Percentiles rank a stretch among this genome's conserved stretches.
phyloP scores from a whole-genome alignment of 2,888 invertebrate genomes.

The Ichneumoninae sp. region DNA sequence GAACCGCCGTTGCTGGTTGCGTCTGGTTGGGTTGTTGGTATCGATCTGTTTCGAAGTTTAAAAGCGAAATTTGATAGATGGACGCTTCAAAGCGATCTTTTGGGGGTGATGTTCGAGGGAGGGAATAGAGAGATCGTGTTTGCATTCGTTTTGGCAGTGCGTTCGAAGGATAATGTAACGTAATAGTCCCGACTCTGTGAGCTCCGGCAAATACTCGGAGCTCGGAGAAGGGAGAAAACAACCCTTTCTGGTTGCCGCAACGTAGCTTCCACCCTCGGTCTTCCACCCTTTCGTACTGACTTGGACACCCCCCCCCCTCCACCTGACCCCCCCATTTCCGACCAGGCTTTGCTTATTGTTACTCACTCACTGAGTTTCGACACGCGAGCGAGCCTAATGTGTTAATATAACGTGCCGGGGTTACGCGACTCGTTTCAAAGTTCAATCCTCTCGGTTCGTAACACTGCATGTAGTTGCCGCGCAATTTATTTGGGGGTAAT shows the following conservation, averaged over 20 bases:
- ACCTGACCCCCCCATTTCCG: background rate
- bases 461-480: background rate
- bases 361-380: slow-evolving; percentile 81
- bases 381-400: slow-evolving; percentile 82
- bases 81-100: background rate
- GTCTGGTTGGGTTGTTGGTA: background rate
- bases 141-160: slow-evolving; percentile 48
- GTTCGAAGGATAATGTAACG: slow-evolving; percentile 9
- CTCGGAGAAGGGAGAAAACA: slow-evolving; percentile 22
- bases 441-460: slow-evolving; percentile 12
- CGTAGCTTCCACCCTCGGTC: background rate
- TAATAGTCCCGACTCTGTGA: slow-evolving; percentile 33
- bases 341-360: slow-evolving; percentile 75
- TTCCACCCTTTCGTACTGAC: slow-evolving; percentile 25
- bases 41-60: slow-evolving; percentile 23
- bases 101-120: background rate
- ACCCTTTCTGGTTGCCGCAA: slow-evolving; percentile 1
- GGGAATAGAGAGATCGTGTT: slow-evolving; percentile 33
- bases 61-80: slow-evolving; percentile 49
- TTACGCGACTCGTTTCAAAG: slow-evolving; percentile 42
- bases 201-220: slow-evolving; percentile 36
- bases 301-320: background rate
- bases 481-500: background rate
- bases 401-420: slow-evolving; percentile 80
- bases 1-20: background rate